Evolutionary conservation across 2,888 invertebrate species (phyloP), one percentile per base, ranked within the genome.

Genomic region (Xylocampa areola): DNA sequence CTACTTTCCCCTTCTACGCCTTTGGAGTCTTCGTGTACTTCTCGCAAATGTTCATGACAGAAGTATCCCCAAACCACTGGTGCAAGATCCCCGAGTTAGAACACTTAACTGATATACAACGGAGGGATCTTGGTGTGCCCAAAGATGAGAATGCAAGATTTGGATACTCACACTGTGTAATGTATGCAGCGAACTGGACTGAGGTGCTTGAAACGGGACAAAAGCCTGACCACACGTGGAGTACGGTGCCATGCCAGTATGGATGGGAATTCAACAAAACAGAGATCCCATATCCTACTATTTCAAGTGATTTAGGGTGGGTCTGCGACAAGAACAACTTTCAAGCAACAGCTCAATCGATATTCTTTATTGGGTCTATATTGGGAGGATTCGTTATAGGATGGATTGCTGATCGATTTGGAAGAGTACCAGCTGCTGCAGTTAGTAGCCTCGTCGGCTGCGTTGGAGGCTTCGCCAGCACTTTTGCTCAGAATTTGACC

Each of bases 201-300:
- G 79, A 85, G 5, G 76, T 86, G 10, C 68, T 88, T 11, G 37
- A 50, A 39, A 73, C 57, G 2, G 83, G 81, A 29, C 59, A 50
- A 21, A 63, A 27, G 13, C 84, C 85, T 11, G 68, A 87, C 54
- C 44, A 54, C 13, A 73, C 78, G 2, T 89, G 89, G 89, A 59
- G 40, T 16, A 81, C 71, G 21, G 74, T 77, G 21, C 74, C 84
- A 5, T 89, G 89, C 73, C 75, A 79, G 69, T 45, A 84, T 51
- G 89, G 89, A 47, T 89, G 89, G 89, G 88, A 89, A 54, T 89
- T 85, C 27, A 84, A 89, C 51, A 80, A 73, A 69, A 80, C 81
- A 19, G 88, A 89, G 49, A 88, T 89, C 67, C 89, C 89, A 1
- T 89, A 89, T 53, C 79, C 85, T 8, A 89, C 89, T 0, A 85